phyloP scores from a whole-genome alignment of 1,140 invertebrate genomes.

The Oscheius sp. region DNA sequence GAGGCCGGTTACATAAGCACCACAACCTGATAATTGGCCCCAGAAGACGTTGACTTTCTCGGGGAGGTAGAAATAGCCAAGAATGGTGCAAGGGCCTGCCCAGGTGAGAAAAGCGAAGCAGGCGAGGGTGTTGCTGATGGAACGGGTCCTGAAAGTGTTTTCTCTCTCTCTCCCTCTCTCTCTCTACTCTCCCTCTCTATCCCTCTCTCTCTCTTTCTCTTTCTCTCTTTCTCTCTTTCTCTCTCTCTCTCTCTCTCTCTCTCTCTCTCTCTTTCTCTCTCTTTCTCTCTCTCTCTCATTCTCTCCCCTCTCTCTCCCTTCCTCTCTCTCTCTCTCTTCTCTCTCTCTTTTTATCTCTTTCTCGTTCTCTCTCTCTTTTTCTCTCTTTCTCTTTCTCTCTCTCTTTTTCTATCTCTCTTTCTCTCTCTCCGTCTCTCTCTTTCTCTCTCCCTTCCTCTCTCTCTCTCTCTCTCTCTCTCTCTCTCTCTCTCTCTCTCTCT shows the following conservation, averaged over 20 bases:
- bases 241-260: neutral
- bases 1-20: conserved; percentile 5
- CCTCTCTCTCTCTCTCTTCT: neutral
- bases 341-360: neutral
- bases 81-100: conserved; percentile 3
- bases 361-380: too few relatives aligned
- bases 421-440: too few relatives aligned
- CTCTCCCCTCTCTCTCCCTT: neutral
- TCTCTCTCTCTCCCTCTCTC: neutral
- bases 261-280: neutral
- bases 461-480: neutral
- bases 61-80: neutral
- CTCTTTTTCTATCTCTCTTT: too few relatives aligned
- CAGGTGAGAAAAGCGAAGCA: conserved; percentile 1
- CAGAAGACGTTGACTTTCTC: conserved; percentile 7
- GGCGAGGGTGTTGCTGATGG: conserved; percentile 16
- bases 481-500: too few relatives aligned
- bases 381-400: too few relatives aligned
- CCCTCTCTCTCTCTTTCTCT: neutral
- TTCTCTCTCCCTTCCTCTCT: neutral
- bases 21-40: conserved; percentile 3
- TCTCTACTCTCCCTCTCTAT: neutral
- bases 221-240: neutral
- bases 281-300: neutral
- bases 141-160: neutral